These are phyloP conservation scores for Drosophila greeni DNA, from an alignment of 2,888 invertebrate genomes.

Conservation along the genomic window DNA sequence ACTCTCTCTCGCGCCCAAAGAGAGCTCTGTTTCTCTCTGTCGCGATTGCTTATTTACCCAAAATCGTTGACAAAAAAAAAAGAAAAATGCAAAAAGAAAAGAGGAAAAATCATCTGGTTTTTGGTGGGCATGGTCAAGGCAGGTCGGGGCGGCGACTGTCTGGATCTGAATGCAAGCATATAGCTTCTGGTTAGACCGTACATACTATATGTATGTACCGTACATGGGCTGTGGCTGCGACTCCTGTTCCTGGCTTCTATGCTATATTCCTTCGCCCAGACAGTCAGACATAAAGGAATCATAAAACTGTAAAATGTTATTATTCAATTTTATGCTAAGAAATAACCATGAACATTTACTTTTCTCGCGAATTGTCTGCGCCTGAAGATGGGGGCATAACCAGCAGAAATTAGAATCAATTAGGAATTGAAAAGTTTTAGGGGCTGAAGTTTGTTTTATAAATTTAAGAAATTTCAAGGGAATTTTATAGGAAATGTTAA, in stretches of 20 bases:
- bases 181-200: conserved; percentile 14
- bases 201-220: conserved; percentile 32
- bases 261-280: conserved; percentile 40
- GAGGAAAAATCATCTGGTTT: conserved; percentile 50
- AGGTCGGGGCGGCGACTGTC: conserved; percentile 23
- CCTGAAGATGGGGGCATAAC: background rate
- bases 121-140: conserved; percentile 76
- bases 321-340: conserved; percentile 60
- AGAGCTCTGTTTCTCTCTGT: conserved; percentile 14
- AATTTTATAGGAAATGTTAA: background rate
- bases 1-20: conserved; percentile 19
- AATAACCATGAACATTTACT: conserved; percentile 33
- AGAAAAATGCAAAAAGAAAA: conserved; percentile 14
- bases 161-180: conserved; percentile 34
- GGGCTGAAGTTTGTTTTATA: too few relatives aligned
- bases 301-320: conserved; percentile 69
- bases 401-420: conserved; percentile 12
- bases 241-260: conserved; percentile 9
- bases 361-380: background rate
- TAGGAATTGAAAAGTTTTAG: background rate
- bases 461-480: background rate
- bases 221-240: conserved; percentile 48
- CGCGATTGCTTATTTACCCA: conserved; percentile 60
- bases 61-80: conserved; percentile 28
- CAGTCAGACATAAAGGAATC: conserved; percentile 64